Conservation (phyloP, 2,113 vertebrate species). For the Anguilla rostrata region DNA sequence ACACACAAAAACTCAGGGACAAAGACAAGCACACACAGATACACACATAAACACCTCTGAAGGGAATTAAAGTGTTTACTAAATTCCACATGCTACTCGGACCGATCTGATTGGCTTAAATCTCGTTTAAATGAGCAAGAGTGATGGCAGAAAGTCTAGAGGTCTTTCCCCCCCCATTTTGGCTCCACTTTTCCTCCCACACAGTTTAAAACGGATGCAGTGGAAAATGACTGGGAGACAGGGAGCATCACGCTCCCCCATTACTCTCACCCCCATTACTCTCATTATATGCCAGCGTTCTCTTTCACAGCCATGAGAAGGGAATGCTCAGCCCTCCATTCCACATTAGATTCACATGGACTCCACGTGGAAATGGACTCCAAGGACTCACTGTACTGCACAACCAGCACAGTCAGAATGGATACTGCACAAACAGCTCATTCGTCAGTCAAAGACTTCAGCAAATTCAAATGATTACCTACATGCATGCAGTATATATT, state of each 20-base stretch:
- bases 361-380: background rate
- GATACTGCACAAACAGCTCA: no score
- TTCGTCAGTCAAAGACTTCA: no score
- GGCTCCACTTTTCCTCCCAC: background rate
- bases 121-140: background rate
- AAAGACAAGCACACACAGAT: background rate
- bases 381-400: background rate
- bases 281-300: background rate
- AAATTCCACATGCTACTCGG: background rate
- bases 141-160: background rate
- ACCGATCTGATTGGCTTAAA: background rate
- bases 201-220: background rate
- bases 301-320: background rate
- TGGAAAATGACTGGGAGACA: background rate
- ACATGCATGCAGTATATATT: no score
- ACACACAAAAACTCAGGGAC: background rate
- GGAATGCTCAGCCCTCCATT: background rate
- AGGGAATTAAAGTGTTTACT: conserved; percentile 5
- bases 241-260: background rate
- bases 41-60: background rate
- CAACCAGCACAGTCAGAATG: no score
- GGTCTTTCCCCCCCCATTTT: background rate
- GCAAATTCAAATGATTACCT: no score
- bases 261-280: background rate
- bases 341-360: background rate